A percentile compares a stretch with the other conserved stretches of the same genome.
Conservation (phyloP, 2,888 invertebrate species). For the Pecten maximus region DNA sequence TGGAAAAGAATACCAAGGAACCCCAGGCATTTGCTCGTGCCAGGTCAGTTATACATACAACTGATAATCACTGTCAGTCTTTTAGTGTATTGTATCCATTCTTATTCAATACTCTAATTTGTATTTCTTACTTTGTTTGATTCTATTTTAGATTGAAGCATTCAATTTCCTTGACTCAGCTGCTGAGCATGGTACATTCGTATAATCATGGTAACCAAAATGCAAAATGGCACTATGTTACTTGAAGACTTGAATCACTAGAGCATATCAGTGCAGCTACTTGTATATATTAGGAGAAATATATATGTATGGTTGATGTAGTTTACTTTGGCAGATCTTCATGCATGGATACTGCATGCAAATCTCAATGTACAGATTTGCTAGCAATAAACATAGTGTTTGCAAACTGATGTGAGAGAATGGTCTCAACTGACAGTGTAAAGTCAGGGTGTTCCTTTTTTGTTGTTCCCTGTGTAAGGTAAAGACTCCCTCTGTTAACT, state of each 20-base stretch:
- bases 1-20: conserved; percentile 45
- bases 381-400: neutral
- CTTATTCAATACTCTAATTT: neutral
- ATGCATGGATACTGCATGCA: neutral
- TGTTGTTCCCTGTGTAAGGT: neutral
- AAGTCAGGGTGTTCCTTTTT: neutral
- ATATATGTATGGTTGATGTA: neutral
- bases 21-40: conserved; percentile 61
- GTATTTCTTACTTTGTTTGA: neutral
- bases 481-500: neutral
- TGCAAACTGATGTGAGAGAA: neutral
- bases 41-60: conserved; percentile 49
- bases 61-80: neutral
- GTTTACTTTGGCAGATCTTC: neutral
- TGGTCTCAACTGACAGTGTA: neutral
- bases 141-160: neutral
- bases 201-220: neutral
- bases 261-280: neutral
- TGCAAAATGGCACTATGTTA: neutral
- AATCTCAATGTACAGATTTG: neutral
- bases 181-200: neutral
- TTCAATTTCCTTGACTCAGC: neutral
- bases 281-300: neutral
- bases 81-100: neutral
- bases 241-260: neutral